Conservation (phyloP, 2,888 invertebrate genomes). For the Cataglyphis livida region DNA sequence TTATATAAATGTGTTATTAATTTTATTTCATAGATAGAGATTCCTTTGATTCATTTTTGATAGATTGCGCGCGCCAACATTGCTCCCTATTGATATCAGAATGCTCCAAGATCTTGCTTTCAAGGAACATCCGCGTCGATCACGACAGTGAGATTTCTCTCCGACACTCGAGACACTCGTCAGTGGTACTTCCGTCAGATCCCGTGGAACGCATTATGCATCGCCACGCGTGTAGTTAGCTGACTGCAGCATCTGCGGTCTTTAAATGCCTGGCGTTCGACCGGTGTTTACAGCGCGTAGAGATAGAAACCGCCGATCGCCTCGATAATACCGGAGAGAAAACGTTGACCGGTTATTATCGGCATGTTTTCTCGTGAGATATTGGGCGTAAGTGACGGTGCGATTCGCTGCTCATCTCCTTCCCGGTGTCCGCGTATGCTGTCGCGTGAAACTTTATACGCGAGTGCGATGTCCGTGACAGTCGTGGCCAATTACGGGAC, state of each 20-base stretch:
- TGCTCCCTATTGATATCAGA: background rate
- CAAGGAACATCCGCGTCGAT: conserved; percentile 39
- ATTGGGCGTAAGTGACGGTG: conserved; percentile 35
- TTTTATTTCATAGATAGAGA: background rate
- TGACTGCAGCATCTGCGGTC: conserved; percentile 36
- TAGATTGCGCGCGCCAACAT: background rate
- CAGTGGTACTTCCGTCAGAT: conserved; percentile 44
- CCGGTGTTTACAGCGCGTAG: conserved; percentile 44
- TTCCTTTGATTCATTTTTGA: background rate
- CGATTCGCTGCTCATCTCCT: conserved; percentile 8
- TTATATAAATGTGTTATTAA: background rate
- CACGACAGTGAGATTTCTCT: conserved; percentile 41
- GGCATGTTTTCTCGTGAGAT: conserved; percentile 56
- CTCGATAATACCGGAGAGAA: conserved; percentile 66
- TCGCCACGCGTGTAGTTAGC: conserved; percentile 9
- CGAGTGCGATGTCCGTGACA: background rate
- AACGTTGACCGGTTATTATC: conserved; percentile 60
- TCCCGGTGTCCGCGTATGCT: background rate
- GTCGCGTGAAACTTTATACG: conserved; percentile 5
- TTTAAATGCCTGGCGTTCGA: conserved; percentile 44
- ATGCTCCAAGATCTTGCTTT: conserved; percentile 1
- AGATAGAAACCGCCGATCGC: conserved; percentile 68
- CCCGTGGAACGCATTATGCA: conserved; percentile 41
- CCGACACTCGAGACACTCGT: conserved; percentile 46
- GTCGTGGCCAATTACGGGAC: conserved; percentile 45